Conservation (phyloP, 2,797 vertebrate genomes). For the Avahi laniger region DNA sequence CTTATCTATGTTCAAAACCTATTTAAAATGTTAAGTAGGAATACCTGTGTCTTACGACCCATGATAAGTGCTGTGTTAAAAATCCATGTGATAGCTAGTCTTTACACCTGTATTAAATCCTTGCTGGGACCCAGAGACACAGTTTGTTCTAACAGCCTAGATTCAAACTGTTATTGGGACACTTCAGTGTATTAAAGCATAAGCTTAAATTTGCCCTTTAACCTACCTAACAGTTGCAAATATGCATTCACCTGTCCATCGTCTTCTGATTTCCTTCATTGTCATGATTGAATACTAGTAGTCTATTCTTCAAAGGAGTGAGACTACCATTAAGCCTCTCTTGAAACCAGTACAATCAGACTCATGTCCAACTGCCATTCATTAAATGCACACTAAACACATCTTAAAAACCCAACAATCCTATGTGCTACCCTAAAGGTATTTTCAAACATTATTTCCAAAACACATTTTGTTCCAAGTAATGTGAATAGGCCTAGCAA, state of each 20-base stretch:
- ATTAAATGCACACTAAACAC: background rate
- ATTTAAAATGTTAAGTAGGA: background rate
- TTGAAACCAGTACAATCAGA: background rate
- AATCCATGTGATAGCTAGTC: background rate
- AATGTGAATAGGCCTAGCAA: slow-evolving; percentile 58
- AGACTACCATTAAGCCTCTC: background rate
- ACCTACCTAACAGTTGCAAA: background rate
- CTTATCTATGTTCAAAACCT: background rate
- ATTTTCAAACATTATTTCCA: slow-evolving; percentile 51
- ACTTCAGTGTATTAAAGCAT: background rate
- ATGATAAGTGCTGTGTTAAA: background rate
- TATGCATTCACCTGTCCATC: background rate
- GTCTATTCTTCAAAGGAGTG: background rate
- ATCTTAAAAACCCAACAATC: background rate
- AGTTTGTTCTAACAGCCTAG: background rate
- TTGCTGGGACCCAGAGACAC: background rate
- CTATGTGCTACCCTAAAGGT: background rate
- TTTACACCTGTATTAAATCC: background rate
- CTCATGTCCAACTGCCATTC: background rate
- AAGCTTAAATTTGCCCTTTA: background rate
- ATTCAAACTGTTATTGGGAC: background rate
- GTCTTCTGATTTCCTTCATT: background rate
- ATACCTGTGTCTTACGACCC: background rate
- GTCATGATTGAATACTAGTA: fast-evolving
- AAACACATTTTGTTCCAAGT: slow-evolving; percentile 54